phyloP scores from a whole-genome alignment of 2,797 vertebrate species.

The Rhinella marina region DNA sequence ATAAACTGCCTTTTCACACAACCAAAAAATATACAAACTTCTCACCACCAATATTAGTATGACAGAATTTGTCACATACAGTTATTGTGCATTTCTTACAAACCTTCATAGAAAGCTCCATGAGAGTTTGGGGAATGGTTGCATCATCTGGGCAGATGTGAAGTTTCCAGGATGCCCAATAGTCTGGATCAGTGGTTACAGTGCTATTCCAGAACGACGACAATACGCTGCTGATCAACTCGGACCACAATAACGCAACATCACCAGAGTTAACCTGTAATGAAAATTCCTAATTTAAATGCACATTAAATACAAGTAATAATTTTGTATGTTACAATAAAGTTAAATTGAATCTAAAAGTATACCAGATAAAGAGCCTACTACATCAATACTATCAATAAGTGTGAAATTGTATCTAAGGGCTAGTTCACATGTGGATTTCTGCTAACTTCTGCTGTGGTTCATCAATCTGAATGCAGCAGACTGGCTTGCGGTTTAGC shows the following conservation, averaged over 20 bases:
- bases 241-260: slow-evolving; percentile 83
- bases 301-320: neutral
- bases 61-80: too few species aligned
- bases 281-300: neutral
- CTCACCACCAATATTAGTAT: too few species aligned
- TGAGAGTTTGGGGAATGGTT: slow-evolving; percentile 65
- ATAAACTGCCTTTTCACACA: too few species aligned
- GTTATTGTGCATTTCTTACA: slow-evolving; percentile 54
- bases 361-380: too few species aligned
- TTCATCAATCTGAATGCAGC: too few species aligned
- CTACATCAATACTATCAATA: too few species aligned
- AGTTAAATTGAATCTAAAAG: too few species aligned
- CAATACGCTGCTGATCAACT: slow-evolving; percentile 83
- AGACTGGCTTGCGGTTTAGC: too few species aligned
- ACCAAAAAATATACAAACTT: neutral
- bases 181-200: slow-evolving; percentile 83
- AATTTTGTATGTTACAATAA: too few species aligned
- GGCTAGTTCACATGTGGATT: too few species aligned
- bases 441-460: too few species aligned
- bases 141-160: slow-evolving; percentile 68
- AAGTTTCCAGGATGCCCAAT: slow-evolving; percentile 88
- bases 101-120: slow-evolving; percentile 76
- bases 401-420: too few species aligned
- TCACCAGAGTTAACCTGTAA: slow-evolving; percentile 79
- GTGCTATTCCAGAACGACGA: slow-evolving; percentile 87